Base-by-base conservation (phyloP, 2,888 invertebrate genomes). In the Drosophila gaucha region DNA sequence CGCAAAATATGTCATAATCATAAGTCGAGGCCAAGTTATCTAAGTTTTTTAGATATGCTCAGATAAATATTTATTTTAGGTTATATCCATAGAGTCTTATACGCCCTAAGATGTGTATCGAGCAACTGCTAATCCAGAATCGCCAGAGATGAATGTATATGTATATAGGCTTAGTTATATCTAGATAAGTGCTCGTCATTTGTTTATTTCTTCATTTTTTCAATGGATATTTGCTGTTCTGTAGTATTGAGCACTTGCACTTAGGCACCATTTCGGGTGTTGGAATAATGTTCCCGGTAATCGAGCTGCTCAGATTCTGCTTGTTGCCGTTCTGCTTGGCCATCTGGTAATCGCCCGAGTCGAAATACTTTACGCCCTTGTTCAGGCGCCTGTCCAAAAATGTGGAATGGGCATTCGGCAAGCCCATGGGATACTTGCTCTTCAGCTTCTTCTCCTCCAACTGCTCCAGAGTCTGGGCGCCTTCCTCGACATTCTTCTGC, bases 331-430 rank as follows among this genome's bases (percentile, higher is more conserved):
- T 95, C 58, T 99, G 98, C 92, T 98, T 98, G 24, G 99, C 98
- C 99, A 99, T 99, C 93, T 99, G 98, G 93, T 99, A 99, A 92
- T 99, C 99, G 14, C 99, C 99, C 39, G 99, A 99, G 92, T 99
- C 99, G 91, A 99, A 99, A 93, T 97, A 99, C 99, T 99, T 95
- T 97, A 98, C 95, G 97, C 98, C 98, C 93, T 98, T 98, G 35
- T 97, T 96, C 79, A 98, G 93, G 89, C 98, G 94, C 90, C 98
- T 98, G 90, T 98, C 97, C 75, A 99, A 92, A 89, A 99, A 97
- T 20, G 97, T 96, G 2, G 98, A 97, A 91, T 97, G 97, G 3
- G 97, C 97, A 44, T 92, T 92, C 1, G 94, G 95, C 6, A 96
- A 96, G 8, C 94, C 93, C 28, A 94, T 94, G 51, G 97, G 96